These are phyloP conservation scores for Limnephilus lunatus DNA, from an alignment of 2,888 invertebrate genomes.

Conservation along the genomic window DNA sequence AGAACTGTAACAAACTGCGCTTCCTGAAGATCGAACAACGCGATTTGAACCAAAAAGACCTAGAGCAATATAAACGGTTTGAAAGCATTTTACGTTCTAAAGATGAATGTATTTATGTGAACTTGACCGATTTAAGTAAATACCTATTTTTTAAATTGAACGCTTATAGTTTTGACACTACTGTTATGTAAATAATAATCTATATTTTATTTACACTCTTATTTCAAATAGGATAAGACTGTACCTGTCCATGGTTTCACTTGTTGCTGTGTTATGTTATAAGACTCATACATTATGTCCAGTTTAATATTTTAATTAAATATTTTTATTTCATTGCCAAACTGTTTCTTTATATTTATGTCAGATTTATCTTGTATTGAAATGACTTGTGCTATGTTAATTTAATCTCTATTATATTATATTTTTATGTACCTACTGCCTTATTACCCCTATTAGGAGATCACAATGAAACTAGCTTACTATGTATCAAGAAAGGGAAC, in stretches of 20 bases:
- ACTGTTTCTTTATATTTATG: neutral
- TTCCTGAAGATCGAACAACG: conserved; percentile 36
- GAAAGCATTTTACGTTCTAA: conserved; percentile 42
- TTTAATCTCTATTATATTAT: neutral
- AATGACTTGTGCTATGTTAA: too few relatives aligned
- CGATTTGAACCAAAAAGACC: conserved; percentile 16
- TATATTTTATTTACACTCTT: neutral
- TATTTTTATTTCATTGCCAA: conserved; percentile 7
- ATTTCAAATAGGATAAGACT: conserved; percentile 11
- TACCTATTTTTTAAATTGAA: conserved; percentile 23
- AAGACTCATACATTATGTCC: conserved; percentile 20
- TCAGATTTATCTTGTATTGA: neutral
- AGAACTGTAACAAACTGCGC: conserved; percentile 10
- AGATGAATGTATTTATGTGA: conserved; percentile 30
- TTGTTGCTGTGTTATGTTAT: conserved; percentile 41
- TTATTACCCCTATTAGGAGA: neutral
- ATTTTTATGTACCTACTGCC: neutral
- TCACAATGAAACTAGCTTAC: neutral
- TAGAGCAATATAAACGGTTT: conserved; percentile 18
- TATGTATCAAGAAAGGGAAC: neutral
- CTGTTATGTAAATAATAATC: conserved; percentile 29
- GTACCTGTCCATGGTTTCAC: conserved; percentile 19
- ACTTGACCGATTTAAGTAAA: conserved; percentile 14
- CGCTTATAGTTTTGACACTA: conserved; percentile 13
- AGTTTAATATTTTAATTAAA: conserved; percentile 35